Evolutionary conservation across 2,797 vertebrate genomes (phyloP).

Genomic region (Chanos chanos): DNA sequence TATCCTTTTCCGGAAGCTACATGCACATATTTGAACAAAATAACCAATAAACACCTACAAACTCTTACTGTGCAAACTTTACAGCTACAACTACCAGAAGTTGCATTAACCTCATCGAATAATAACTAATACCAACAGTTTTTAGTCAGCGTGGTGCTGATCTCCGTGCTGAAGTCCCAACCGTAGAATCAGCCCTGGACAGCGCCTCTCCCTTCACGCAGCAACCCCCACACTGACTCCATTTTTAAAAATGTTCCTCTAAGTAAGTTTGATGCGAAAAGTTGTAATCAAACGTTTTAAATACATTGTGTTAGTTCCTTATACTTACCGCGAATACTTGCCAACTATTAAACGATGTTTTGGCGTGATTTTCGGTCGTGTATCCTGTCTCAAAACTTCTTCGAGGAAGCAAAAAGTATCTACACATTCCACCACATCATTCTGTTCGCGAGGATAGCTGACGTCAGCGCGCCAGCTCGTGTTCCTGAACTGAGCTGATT

Average conservation of each 20-base stretch:
- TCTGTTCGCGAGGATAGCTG: slow-evolving; percentile 36
- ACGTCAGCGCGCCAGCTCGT: slow-evolving; percentile 59
- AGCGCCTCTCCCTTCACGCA: slow-evolving; percentile 73
- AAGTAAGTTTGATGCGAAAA: neutral
- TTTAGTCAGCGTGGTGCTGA: slow-evolving; percentile 75
- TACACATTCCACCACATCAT: slow-evolving; percentile 75
- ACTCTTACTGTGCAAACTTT: too few relatives aligned
- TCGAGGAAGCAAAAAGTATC: slow-evolving; percentile 55
- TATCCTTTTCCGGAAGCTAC: too few relatives aligned
- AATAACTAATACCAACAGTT: too few relatives aligned
- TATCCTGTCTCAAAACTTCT: slow-evolving; percentile 48
- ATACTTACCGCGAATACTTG: too few relatives aligned
- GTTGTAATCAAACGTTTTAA: neutral
- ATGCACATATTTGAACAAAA: too few relatives aligned
- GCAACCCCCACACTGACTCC: slow-evolving; percentile 56
- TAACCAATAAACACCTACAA: too few relatives aligned
- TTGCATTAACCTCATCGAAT: too few relatives aligned
- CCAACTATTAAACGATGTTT: too few relatives aligned
- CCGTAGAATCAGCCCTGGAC: slow-evolving; percentile 82
- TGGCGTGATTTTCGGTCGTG: too few relatives aligned
- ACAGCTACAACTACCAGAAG: too few relatives aligned
- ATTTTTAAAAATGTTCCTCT: slow-evolving; percentile 56
- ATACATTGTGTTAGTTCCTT: neutral
- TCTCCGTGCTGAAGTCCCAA: slow-evolving; percentile 51
- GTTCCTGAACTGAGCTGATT: slow-evolving; percentile 23